Evolutionary conservation across 2,113 vertebrate species (phyloP), one percentile per base, ranked within the genome.

Genomic region (Oryzias curvinotus): DNA sequence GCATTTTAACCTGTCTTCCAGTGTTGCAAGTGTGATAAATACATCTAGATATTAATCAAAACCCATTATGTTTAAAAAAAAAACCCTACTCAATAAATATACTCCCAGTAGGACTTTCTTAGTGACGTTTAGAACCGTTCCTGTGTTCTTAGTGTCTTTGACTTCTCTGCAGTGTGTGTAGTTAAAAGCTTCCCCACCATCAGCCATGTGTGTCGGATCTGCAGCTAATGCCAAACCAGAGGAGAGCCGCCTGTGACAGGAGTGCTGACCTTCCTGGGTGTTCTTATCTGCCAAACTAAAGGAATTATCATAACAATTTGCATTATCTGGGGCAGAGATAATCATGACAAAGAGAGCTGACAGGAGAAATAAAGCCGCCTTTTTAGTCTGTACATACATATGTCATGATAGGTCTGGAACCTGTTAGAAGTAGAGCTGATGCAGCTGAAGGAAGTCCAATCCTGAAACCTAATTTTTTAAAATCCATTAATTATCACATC

Each of bases 281-380:
- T 53, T 48, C 41, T 15, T 57, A 54, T 56, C n/a, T 52, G 36
- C 18, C 44, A 47, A 49, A 68, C 36, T 17, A 13, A 61, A 61
- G 8, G 23, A 65, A 61, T 52, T 52, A 65, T 26, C 42, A 44
- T 26, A 52, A 26, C 18, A 50, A 57, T 60, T 4, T 36, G 42
- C 23, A 53, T 46, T 26, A 53, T 55, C 21, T 59, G 49, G 13
- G 43, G 21, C 30, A 18, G 17, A 47, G 42, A 68, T 44, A 43
- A 61, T 75, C 21, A 19, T 14, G 21, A 65, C 57, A 25, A 30
- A 62, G 42, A 23, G 45, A 45, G 16, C 1, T 52, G 51, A 21
- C 25, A 21, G 57, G 28, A 6, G 14, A 52, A 43, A 51, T 28
- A 19, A 26, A 14, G 56, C 2, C 23, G 62, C 23, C 14, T 62